Conservation (phyloP, 2,888 invertebrate species). For the Orgyia antiqua region DNA sequence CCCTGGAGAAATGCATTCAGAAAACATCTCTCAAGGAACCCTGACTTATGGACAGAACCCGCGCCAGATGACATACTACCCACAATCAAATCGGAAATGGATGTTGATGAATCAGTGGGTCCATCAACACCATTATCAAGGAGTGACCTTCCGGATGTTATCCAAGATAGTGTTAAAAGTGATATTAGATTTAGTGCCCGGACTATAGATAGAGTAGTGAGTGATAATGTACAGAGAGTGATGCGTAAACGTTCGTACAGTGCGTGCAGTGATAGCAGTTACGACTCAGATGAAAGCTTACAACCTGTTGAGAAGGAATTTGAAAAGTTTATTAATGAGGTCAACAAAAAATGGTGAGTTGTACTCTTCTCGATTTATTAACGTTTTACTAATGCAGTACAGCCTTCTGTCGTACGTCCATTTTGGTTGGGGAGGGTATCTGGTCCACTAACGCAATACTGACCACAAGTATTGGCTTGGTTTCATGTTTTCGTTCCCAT, state of each 20-base stretch:
- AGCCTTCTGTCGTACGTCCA: too few species aligned
- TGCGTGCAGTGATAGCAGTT: constrained; percentile 54
- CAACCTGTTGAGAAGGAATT: constrained; percentile 65
- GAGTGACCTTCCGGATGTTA: constrained; percentile 20
- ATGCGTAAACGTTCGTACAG: constrained; percentile 55
- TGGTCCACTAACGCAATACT: too few species aligned
- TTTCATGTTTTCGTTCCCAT: too few species aligned
- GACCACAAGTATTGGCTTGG: too few species aligned
- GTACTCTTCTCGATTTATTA: too few species aligned
- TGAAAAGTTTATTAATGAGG: constrained; percentile 61
- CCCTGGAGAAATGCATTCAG: constrained; percentile 66
- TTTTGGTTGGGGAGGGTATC: too few species aligned
- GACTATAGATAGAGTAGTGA: constrained; percentile 44
- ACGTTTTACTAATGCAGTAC: too few species aligned
- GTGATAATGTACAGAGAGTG: constrained; percentile 36
- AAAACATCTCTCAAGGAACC: constrained; percentile 47
- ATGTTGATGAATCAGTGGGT: constrained; percentile 9
- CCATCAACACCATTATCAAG: constrained; percentile 14
- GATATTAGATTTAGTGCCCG: constrained; percentile 55
- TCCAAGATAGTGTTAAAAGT: constrained; percentile 47
- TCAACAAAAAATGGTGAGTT: constrained; percentile 67
- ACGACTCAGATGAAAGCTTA: constrained; percentile 60
- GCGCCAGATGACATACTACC: constrained; percentile 9
- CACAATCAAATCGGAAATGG: constrained; percentile 23
- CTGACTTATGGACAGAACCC: constrained; percentile 43